These are phyloP conservation scores for Crotalus helleri DNA, from an alignment of 2,113 vertebrate genomes.

Conservation along the genomic window DNA sequence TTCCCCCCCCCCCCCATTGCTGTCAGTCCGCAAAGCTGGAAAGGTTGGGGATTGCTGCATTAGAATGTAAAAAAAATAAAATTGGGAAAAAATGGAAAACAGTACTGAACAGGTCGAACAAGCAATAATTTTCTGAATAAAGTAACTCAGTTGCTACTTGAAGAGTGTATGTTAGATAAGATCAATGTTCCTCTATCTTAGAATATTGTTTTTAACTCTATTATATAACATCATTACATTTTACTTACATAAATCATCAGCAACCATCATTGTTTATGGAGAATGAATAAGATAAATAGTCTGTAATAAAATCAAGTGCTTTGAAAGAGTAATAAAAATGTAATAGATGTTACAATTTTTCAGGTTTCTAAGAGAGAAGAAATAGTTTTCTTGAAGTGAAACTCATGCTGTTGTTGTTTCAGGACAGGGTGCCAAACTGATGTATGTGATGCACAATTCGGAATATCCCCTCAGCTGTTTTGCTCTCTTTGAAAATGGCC, in stretches of 20 bases:
- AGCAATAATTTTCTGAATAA: background rate
- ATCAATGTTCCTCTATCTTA: background rate
- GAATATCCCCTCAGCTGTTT: conserved; percentile 94
- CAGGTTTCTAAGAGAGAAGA: accelerated
- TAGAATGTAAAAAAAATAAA: background rate
- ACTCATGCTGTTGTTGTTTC: background rate
- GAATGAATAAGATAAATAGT: accelerated
- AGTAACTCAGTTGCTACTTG: background rate
- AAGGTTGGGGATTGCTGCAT: background rate
- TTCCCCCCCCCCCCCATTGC: accelerated
- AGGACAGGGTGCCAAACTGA: conserved; percentile 91
- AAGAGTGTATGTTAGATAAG: background rate
- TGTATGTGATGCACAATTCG: conserved; percentile 98
- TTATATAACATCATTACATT: background rate
- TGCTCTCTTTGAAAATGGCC: conserved; percentile 91
- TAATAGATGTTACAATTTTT: conserved; percentile 6
- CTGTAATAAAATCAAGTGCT: background rate
- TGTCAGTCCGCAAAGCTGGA: background rate
- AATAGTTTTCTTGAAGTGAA: background rate
- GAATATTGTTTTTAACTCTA: no score
- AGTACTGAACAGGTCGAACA: background rate
- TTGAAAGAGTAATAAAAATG: background rate
- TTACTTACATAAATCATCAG: background rate
- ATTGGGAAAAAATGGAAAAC: background rate
- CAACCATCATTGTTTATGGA: accelerated